Evolutionary conservation across 2,888 invertebrate species (phyloP).

Genomic region (Cephus pulcher): DNA sequence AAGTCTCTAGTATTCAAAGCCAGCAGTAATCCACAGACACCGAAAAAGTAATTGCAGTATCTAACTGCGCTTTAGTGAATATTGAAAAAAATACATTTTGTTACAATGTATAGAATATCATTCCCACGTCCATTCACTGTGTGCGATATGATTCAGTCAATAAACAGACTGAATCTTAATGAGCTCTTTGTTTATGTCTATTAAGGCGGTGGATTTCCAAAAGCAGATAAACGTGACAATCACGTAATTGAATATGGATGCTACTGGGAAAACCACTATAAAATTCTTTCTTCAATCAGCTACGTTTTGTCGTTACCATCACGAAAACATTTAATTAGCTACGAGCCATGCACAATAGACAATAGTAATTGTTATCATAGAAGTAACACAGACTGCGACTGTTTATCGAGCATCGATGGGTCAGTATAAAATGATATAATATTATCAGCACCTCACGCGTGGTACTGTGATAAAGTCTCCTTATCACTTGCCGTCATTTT

Average conservation of each 20-base stretch:
- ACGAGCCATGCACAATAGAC: neutral
- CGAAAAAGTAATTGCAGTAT: conserved; percentile 54
- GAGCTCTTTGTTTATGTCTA: conserved; percentile 30
- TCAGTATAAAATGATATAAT: neutral
- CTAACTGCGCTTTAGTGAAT: neutral
- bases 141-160: conserved; percentile 29
- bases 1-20: conserved; percentile 87
- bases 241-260: neutral
- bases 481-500: neutral
- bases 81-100: conserved; percentile 29
- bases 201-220: conserved; percentile 27
- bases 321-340: neutral
- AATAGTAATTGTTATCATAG: neutral
- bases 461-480: neutral
- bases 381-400: neutral
- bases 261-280: neutral
- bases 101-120: conserved; percentile 29
- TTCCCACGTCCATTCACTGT: conserved; percentile 20
- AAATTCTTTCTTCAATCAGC: neutral
- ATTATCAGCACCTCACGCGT: neutral
- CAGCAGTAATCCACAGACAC: conserved; percentile 64
- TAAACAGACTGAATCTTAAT: conserved; percentile 35
- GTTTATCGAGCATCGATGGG: neutral
- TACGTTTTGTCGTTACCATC: neutral
- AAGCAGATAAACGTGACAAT: neutral